Evolutionary conservation across 2,888 invertebrate genomes (phyloP), one percentile per base, ranked within the genome.

Genomic region (Augochlorella aurata): DNA sequence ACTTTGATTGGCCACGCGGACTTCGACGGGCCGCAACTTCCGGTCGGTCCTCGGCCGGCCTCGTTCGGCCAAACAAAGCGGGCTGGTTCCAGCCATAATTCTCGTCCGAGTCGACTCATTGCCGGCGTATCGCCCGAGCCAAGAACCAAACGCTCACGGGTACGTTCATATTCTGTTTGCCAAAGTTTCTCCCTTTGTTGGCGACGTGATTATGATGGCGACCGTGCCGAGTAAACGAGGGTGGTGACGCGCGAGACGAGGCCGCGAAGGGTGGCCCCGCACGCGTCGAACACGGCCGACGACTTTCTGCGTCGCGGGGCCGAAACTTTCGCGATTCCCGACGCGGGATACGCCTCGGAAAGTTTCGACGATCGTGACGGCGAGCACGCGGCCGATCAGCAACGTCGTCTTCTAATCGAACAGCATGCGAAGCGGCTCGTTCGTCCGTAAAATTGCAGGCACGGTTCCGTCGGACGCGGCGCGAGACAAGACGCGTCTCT

Each of bases 1-100:
- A 90, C 84, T 90, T 90, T 87, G 88, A 90, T 89, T 89, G 87
- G 87, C 85, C 74, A 76, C 72, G 79, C 77, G 80, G 86, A 89
- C 87, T 89, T 88, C 63, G 80, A 81, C 82, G 54, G 72, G 50
- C 68, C 79, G 73, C 82, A 83, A 83, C 82, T 83, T 85, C 84
- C 84, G 74, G 72, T 75, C 70, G 70, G 74, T 69, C 69, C 71
- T 21, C 10, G 24, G 61, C 12, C 52, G 16, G 0, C 12, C 44
- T n/a, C 68, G 67, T 49, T 72, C 68, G 52, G 24, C 44, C 65
- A 80, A 76, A 77, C 82, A 80, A 70, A 80, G 63, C 47, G 44
- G 2, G 65, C 58, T 21, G 44, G 14, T 69, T 54, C 65, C 68
- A 21, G 61, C 67, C 50, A 52, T 29, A 67, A 82, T 75, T 49